Evolutionary conservation across 2,113 vertebrate genomes (phyloP).

Genomic region (Galbula dea): DNA sequence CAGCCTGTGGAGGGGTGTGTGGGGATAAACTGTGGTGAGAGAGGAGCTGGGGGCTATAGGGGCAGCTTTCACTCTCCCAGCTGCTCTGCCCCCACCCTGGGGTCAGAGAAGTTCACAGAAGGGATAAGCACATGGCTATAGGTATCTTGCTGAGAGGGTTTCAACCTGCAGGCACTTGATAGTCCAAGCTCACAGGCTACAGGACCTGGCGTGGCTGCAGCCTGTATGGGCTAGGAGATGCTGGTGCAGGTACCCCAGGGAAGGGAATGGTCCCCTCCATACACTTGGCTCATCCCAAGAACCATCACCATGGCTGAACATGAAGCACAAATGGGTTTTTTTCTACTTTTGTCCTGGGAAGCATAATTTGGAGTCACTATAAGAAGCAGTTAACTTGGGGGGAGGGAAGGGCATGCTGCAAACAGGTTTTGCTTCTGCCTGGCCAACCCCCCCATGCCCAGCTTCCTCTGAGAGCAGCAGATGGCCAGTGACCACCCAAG

Average conservation of each 20-base stretch:
- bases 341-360: not conserved
- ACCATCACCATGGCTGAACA: not conserved
- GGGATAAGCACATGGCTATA: accelerated
- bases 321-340: not conserved
- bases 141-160: not conserved
- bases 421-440: not conserved
- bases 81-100: not conserved
- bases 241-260: not conserved
- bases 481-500: accelerated
- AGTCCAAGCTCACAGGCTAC: not conserved
- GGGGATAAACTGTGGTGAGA: not conserved
- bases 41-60: not conserved
- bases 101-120: not conserved
- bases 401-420: no score
- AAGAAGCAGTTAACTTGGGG: not conserved
- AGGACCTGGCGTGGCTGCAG: not conserved
- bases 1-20: accelerated
- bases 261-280: not conserved
- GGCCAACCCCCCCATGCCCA: not conserved
- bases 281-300: not conserved
- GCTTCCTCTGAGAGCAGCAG: not conserved
- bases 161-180: accelerated
- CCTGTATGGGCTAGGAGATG: no score
- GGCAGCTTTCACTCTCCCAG: not conserved
- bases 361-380: not conserved